Evolutionary conservation across 2,888 invertebrate genomes (phyloP).

Genomic region (Pterostichus madidus): DNA sequence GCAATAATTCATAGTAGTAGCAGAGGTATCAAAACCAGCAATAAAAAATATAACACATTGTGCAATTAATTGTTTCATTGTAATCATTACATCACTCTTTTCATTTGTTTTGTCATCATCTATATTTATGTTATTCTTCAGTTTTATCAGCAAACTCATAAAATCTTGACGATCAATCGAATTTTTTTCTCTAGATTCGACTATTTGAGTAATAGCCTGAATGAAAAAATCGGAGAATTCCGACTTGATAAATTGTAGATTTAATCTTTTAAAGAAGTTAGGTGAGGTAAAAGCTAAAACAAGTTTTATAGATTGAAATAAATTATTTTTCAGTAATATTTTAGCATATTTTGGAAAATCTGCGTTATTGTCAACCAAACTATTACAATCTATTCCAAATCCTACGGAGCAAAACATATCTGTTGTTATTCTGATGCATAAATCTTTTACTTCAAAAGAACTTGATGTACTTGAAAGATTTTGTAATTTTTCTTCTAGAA

Average conservation of each 20-base stretch:
- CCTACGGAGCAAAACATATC: slow-evolving; percentile 78
- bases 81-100: slow-evolving; percentile 75
- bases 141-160: slow-evolving; percentile 39
- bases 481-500: slow-evolving; percentile 63
- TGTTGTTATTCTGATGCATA: slow-evolving; percentile 76
- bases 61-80: slow-evolving; percentile 79
- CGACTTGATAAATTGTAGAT: not conserved
- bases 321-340: slow-evolving; percentile 41
- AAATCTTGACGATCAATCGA: slow-evolving; percentile 32
- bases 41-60: slow-evolving; percentile 81
- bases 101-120: slow-evolving; percentile 3
- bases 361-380: slow-evolving; percentile 72
- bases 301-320: slow-evolving; percentile 6
- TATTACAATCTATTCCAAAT: slow-evolving; percentile 76
- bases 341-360: not conserved
- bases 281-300: slow-evolving; percentile 24
- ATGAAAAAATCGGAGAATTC: slow-evolving; percentile 27
- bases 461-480: slow-evolving; percentile 67
- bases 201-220: slow-evolving; percentile 6
- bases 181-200: slow-evolving; percentile 51
- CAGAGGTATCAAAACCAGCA: slow-evolving; percentile 82
- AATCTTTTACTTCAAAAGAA: slow-evolving; percentile 71
- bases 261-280: slow-evolving; percentile 15
- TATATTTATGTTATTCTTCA: slow-evolving; percentile 41
- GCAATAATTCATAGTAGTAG: slow-evolving; percentile 80